Percentiles rank a stretch among this genome's conserved stretches.
These are phyloP conservation scores for Spinus pinus DNA, from an alignment of 2,797 vertebrate species.

Conservation along the genomic window DNA sequence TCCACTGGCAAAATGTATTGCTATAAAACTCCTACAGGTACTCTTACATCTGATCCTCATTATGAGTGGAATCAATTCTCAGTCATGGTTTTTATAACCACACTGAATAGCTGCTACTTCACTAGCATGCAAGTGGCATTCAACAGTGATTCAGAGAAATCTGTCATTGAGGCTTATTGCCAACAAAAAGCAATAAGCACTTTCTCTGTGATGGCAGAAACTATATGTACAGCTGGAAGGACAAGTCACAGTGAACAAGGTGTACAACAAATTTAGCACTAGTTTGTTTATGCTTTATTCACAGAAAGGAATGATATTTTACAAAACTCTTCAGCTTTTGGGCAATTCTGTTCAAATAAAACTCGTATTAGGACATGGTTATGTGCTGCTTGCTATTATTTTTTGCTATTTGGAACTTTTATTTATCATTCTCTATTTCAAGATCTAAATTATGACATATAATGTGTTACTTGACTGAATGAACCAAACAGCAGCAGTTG, in stretches of 20 bases:
- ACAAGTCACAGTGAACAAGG: neutral
- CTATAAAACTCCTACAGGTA: neutral
- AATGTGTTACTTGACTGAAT: neutral
- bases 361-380: neutral
- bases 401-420: neutral
- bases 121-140: neutral
- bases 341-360: neutral
- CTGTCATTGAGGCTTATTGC: neutral
- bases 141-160: neutral
- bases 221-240: neutral
- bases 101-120: neutral
- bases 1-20: neutral
- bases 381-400: neutral
- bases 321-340: neutral
- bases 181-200: slow-evolving; percentile 19
- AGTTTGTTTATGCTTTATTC: neutral
- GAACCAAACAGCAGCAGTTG: neutral
- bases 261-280: neutral
- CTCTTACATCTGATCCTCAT: slow-evolving; percentile 22
- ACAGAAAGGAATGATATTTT: neutral
- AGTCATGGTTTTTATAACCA: slow-evolving; percentile 2
- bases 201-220: neutral
- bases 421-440: neutral
- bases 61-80: slow-evolving; percentile 8
- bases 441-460: neutral